These are phyloP conservation scores for Ariolimax columbianus DNA, from an alignment of 2,888 invertebrate genomes.

Conservation along the genomic window DNA sequence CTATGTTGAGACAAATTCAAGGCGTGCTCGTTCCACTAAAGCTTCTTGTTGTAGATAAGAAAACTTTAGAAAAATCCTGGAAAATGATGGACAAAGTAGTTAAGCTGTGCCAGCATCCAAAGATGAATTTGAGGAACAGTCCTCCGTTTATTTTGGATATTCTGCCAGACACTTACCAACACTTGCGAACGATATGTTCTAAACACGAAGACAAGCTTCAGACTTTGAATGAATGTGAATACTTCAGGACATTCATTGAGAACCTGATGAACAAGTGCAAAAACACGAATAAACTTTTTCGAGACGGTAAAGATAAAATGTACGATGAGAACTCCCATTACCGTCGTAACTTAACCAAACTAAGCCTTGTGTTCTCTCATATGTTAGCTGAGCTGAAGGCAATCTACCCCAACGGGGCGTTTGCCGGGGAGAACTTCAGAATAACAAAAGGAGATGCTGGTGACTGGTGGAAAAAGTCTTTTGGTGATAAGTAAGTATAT, in stretches of 20 bases:
- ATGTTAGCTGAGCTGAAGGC: constrained; percentile 99
- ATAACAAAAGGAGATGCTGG: constrained; percentile 99
- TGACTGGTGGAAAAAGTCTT: constrained; percentile 97
- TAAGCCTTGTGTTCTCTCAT: constrained; percentile 98
- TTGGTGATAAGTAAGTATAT: constrained; percentile 91
- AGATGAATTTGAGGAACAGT: constrained; percentile 99
- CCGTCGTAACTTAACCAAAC: constrained; percentile 95
- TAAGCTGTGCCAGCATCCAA: constrained; percentile 97
- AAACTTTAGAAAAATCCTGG: constrained; percentile 98
- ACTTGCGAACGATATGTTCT: constrained; percentile 94
- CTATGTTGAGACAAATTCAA: constrained; percentile 92
- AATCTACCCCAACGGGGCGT: constrained; percentile 94
- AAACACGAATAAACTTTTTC: constrained; percentile 97
- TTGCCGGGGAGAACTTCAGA: constrained; percentile 97
- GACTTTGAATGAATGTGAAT: constrained; percentile 93
- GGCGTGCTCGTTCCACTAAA: constrained; percentile 85
- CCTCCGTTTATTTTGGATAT: constrained; percentile 99
- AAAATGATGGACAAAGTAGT: constrained; percentile 99
- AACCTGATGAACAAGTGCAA: constrained; percentile 99
- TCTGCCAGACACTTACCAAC: constrained; percentile 98
- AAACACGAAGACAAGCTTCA: constrained; percentile 98
- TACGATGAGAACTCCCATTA: constrained; percentile 96
- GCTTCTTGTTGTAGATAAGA: constrained; percentile 86
- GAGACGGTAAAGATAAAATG: constrained; percentile 99
- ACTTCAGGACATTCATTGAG: constrained; percentile 97